Evolutionary conservation across 2,113 vertebrate genomes (phyloP), one percentile per base, ranked within the genome.

Genomic region (Dasyurus viverrinus): DNA sequence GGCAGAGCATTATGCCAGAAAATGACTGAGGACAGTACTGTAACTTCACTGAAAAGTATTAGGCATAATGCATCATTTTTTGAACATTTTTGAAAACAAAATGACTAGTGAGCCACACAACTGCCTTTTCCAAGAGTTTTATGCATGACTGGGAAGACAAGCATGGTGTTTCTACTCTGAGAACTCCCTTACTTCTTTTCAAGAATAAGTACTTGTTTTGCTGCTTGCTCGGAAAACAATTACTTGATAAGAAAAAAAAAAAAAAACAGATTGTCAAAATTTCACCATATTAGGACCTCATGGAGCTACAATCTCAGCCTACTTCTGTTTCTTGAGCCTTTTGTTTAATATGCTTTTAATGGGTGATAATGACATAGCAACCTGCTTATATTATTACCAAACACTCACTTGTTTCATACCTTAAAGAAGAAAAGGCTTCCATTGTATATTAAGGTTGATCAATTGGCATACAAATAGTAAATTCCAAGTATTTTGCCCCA

Each of bases 41-140:
- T 25, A 60, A 42, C 90, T 94, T 94, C 42, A 91, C 12, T 93
- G 89, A 53, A 91, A 93, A 97, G 54, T 47, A 47, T 95, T 94
- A 52, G 25, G 90, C 95, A 96, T 92, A 95, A 93, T 90, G 60
- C 16, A 89, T 2, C 42, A 89, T 60, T 93, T 93, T 89, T 22
- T 93, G 36, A 95, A 92, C 36, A 3, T 19, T 92, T 94, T 22
- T 16, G 52, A 94, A 94, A 89, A 90, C 84, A 97, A 97, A 97
- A 68, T 30, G 50, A 89, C 23, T 36, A 14, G 3, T 84, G 53
- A 26, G 46, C 89, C 92, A 94, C 93, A 96, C 92, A 95, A 30
- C 19, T 22, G 53, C 30, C 3, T 14, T 93, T 94, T 68, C 16
- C 6, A 53, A 91, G 89, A 60, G 16, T 92, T 97, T 97, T 97